These are phyloP conservation scores for Erebia palarica DNA, from an alignment of 2,888 invertebrate genomes.

Conservation along the genomic window DNA sequence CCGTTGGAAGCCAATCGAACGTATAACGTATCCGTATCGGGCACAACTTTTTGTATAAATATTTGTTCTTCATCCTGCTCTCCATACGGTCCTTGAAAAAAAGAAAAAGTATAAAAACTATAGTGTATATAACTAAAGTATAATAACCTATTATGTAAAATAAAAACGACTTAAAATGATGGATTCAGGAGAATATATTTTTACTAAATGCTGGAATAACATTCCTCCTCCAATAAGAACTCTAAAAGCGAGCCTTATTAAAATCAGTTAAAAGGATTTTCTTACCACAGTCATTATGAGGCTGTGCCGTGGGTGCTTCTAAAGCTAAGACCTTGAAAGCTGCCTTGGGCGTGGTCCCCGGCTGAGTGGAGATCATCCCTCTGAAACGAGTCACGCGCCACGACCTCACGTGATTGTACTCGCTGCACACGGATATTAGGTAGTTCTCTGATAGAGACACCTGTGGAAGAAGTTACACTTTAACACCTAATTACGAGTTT, in stretches of 20 bases:
- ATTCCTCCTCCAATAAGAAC: too few species aligned
- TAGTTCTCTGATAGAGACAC: conserved; percentile 97
- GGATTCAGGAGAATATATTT: too few species aligned
- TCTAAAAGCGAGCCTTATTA: too few species aligned
- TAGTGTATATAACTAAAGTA: too few species aligned
- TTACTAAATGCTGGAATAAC: too few species aligned
- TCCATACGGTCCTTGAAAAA: conserved; percentile 92
- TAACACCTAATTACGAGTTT: too few species aligned
- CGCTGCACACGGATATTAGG: conserved; percentile 97
- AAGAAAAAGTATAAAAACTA: conserved; percentile 2
- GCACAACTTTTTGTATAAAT: conserved; percentile 98
- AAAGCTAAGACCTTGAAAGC: conserved; percentile 97
- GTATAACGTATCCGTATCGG: conserved; percentile 97
- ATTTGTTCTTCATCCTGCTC: conserved; percentile 99
- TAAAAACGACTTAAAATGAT: too few species aligned
- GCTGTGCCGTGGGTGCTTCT: conserved; percentile 82
- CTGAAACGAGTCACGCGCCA: conserved; percentile 98
- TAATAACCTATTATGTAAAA: too few species aligned
- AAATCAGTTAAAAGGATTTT: not conserved
- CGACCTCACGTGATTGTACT: conserved; percentile 98
- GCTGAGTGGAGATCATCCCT: conserved; percentile 99
- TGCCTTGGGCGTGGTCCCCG: conserved; percentile 97
- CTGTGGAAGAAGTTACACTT: conserved; percentile 62
- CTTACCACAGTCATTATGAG: conserved; percentile 86
- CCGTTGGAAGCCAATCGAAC: conserved; percentile 97